Conservation (phyloP, 2,797 vertebrate species). For the Sebastes baramenuke region DNA sequence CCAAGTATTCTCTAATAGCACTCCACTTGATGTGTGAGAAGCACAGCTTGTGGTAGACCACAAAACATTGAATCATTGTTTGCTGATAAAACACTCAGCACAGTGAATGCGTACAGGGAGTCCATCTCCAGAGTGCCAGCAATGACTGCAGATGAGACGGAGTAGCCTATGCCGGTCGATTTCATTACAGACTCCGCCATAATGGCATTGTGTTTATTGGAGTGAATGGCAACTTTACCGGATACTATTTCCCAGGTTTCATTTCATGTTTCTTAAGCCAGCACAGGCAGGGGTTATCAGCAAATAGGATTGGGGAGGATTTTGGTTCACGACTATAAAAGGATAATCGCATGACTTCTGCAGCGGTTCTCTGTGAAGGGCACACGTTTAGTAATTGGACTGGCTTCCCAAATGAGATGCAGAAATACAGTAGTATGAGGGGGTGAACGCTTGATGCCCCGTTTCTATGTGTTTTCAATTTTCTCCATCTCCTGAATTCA, state of each 20-base stretch:
- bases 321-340: constrained; percentile 48
- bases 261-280: constrained; percentile 38
- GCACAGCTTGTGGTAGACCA: constrained; percentile 75
- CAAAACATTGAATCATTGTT: constrained; percentile 77
- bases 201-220: constrained; percentile 50
- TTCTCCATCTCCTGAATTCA: background rate
- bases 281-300: constrained; percentile 38
- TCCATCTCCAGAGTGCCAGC: constrained; percentile 64
- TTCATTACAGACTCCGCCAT: constrained; percentile 62
- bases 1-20: constrained; percentile 67
- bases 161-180: constrained; percentile 46
- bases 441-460: constrained; percentile 15
- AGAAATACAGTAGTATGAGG: constrained; percentile 7
- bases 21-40: constrained; percentile 77
- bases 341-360: constrained; percentile 47
- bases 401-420: constrained; percentile 32
- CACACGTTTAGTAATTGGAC: constrained; percentile 49
- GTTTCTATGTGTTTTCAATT: constrained; percentile 8
- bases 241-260: constrained; percentile 47
- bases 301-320: constrained; percentile 59
- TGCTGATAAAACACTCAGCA: constrained; percentile 78
- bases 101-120: constrained; percentile 51
- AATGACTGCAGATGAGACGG: constrained; percentile 68
- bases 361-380: constrained; percentile 25
- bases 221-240: constrained; percentile 41